phyloP scores from a whole-genome alignment of 2,888 invertebrate species.

The Palloptera scutellata region DNA sequence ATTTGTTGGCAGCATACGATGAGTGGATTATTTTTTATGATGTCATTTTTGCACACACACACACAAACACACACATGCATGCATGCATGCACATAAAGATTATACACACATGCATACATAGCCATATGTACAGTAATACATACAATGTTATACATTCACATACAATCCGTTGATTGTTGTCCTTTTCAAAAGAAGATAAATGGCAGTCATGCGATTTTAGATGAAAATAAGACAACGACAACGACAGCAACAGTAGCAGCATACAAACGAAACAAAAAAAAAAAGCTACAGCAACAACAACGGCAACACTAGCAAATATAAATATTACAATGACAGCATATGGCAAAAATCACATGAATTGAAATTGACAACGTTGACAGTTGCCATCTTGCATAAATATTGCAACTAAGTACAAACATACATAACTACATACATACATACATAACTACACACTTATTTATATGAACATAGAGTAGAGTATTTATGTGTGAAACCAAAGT shows the following conservation, averaged over 20 bases:
- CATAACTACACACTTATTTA: too few relatives aligned
- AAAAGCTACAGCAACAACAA: too few relatives aligned
- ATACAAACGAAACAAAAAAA: background rate
- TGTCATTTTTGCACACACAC: background rate
- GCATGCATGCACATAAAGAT: background rate
- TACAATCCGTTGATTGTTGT: background rate
- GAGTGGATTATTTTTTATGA: conserved; percentile 21
- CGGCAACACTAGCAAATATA: too few relatives aligned
- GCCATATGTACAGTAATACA: background rate
- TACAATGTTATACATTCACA: background rate
- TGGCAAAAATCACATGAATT: too few relatives aligned
- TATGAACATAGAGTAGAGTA: too few relatives aligned
- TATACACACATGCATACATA: background rate
- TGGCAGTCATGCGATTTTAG: conserved; percentile 1
- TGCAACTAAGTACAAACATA: too few relatives aligned
- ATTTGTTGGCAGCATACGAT: conserved; percentile 9
- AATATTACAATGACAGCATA: too few relatives aligned
- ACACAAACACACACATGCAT: background rate
- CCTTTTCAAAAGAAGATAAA: background rate
- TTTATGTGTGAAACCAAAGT: too few relatives aligned
- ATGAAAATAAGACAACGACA: background rate
- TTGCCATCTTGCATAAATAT: too few relatives aligned
- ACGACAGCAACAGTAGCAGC: background rate
- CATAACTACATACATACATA: too few relatives aligned
- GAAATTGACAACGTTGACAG: too few relatives aligned